Conservation (phyloP, 2,797 vertebrate genomes). For the Melanogrammus aeglefinus region DNA sequence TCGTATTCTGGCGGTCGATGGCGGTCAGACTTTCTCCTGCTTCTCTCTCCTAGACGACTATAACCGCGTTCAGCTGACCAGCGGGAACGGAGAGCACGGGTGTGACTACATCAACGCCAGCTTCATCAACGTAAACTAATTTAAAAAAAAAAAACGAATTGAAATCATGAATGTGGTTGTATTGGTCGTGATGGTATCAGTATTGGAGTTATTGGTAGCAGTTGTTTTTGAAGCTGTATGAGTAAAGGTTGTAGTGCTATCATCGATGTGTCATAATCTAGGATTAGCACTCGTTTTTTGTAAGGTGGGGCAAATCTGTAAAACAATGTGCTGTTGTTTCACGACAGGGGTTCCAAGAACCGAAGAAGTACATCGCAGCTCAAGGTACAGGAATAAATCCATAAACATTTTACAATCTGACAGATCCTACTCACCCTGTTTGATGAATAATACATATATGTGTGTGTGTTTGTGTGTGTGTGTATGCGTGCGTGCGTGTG, state of each 20-base stretch:
- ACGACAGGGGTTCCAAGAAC: slow-evolving; percentile 90
- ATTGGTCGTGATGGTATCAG: background rate
- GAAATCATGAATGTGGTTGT: background rate
- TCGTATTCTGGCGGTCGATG: background rate
- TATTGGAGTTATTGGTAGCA: background rate
- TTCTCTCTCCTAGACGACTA: slow-evolving; percentile 81
- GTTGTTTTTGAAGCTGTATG: background rate
- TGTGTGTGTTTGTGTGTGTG: slow-evolving; percentile 1
- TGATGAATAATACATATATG: background rate
- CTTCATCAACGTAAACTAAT: slow-evolving; percentile 85
- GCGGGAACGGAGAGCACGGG: slow-evolving; percentile 75
- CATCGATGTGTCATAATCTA: background rate
- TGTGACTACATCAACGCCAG: slow-evolving; percentile 97
- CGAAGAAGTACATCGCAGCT: slow-evolving; percentile 95
- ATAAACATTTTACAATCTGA: background rate
- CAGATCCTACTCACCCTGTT: background rate
- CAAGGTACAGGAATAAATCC: slow-evolving; percentile 80
- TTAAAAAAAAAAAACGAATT: background rate
- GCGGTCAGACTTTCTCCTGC: background rate
- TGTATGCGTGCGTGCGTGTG: background rate
- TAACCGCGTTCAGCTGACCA: slow-evolving; percentile 85
- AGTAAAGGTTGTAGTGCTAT: background rate
- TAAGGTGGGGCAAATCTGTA: background rate
- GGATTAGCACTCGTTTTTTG: background rate
- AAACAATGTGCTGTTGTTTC: slow-evolving; percentile 21